Conservation (phyloP, 1,140 invertebrate genomes). For the Papilio polyxenes region DNA sequence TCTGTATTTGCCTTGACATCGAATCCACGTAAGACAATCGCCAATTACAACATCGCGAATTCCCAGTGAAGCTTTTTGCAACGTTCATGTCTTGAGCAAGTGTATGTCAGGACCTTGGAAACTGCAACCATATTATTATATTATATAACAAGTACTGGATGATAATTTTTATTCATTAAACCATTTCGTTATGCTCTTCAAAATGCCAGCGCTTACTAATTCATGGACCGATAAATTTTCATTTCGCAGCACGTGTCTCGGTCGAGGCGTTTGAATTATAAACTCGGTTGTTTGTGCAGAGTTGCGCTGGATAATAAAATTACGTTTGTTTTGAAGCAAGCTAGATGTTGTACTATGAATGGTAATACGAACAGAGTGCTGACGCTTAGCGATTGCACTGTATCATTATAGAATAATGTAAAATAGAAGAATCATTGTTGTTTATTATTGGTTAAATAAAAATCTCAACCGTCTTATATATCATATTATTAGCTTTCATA, state of each 20-base stretch:
- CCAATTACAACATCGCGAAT: slow-evolving; percentile 49
- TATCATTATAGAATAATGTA: neutral
- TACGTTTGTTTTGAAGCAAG: neutral
- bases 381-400: neutral
- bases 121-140: neutral
- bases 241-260: slow-evolving; percentile 31
- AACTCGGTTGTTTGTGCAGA: slow-evolving; percentile 29
- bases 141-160: slow-evolving; percentile 6
- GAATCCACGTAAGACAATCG: slow-evolving; percentile 50
- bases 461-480: no score
- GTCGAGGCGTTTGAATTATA: slow-evolving; percentile 31
- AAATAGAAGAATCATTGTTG: no score
- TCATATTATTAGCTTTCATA: no score
- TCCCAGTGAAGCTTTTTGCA: slow-evolving; percentile 55
- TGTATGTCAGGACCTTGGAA: slow-evolving; percentile 23
- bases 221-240: slow-evolving; percentile 35
- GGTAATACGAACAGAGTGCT: neutral
- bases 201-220: slow-evolving; percentile 34
- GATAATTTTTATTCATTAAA: slow-evolving; percentile 26
- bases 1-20: slow-evolving; percentile 39
- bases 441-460: no score
- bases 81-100: slow-evolving; percentile 37
- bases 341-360: slow-evolving; percentile 9
- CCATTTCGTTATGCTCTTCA: slow-evolving; percentile 29
- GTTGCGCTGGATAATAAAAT: slow-evolving; percentile 26